Base-by-base conservation (phyloP, 2,888 invertebrate genomes). In the Aphidius colemani region DNA sequence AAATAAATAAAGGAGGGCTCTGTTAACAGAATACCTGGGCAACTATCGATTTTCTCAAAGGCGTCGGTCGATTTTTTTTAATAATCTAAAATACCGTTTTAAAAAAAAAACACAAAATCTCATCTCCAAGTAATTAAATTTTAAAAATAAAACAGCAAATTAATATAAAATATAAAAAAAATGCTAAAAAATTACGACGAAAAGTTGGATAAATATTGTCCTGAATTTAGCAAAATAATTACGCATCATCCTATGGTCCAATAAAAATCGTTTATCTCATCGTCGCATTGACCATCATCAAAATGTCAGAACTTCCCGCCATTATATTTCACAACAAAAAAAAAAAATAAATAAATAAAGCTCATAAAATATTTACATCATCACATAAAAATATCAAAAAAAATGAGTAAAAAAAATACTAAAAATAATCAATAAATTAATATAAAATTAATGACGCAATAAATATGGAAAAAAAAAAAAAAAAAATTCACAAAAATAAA, bases 241-340 rank as follows among this genome's bases (percentile, higher is more conserved):
- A 30, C 30, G 30, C 30, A 30, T 30, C 2, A 30, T 30, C 5
- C 30, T 30, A 30, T 30, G 30, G 30, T 30, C 48, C 59, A 59
- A 55, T 49, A 45, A 55, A 63, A 57, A 58, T 58, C 45, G 10
- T 53, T 48, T n/a, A 62, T 57, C 50, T 45, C 39, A n/a, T 7
- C 30, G 9, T 11, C 41, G 39, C 45, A 57, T 43, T 48, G 18
- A 41, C 40, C 53, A 30, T 49, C 58, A 61, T 53, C 57, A 53
- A 61, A 65, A 58, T 61, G 61, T 61, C 57, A 58, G 53, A 61
- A 39, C 51, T 65, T 65, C 65, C 65, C 65, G 65, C 65, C 65
- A 65, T 61, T 46, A 57, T 46, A 58, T 61, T 61, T 45, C 45
- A 61, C 44, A 10, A 61, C 55, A 55, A 53, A 46, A 55, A 9